phyloP scores from a whole-genome alignment of 2,113 vertebrate genomes.

The Toxotes chatareus region DNA sequence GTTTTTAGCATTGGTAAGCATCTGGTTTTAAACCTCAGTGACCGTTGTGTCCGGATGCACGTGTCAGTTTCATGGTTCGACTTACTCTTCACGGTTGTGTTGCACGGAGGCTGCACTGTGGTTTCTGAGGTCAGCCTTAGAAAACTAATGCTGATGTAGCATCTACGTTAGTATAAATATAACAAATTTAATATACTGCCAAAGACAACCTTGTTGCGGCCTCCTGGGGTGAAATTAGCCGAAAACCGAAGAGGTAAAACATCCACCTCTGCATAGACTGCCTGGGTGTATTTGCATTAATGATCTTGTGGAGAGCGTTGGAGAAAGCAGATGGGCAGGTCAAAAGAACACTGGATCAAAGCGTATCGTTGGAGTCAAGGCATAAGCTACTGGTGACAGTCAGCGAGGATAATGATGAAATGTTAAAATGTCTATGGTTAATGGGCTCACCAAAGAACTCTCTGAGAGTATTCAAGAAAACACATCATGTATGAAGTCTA shows the following conservation, averaged over 20 bases:
- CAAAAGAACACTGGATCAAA: slow-evolving; percentile 59
- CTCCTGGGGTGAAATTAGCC: slow-evolving; percentile 44
- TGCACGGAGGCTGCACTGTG: neutral
- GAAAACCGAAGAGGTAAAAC: slow-evolving; percentile 31
- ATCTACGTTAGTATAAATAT: neutral
- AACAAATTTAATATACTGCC: slow-evolving; percentile 4
- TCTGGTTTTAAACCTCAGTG: neutral
- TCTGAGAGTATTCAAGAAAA: neutral
- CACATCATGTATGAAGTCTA: slow-evolving; percentile 9
- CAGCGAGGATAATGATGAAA: slow-evolving; percentile 56
- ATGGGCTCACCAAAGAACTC: slow-evolving; percentile 53
- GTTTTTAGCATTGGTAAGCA: neutral
- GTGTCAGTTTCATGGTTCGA: neutral
- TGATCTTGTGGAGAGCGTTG: slow-evolving; percentile 37
- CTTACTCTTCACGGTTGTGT: neutral
- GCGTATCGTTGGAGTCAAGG: slow-evolving; percentile 35
- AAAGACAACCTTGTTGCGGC: slow-evolving; percentile 37
- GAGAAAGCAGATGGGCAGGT: slow-evolving; percentile 53
- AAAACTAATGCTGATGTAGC: neutral
- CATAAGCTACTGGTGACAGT: slow-evolving; percentile 44
- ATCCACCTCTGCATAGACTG: slow-evolving; percentile 28
- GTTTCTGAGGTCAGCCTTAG: neutral
- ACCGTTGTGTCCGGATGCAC: neutral
- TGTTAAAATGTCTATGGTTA: slow-evolving; percentile 52
- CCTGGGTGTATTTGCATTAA: slow-evolving; percentile 35